phyloP scores from a whole-genome alignment of 2,888 invertebrate species.

The Hetaerina titia region DNA sequence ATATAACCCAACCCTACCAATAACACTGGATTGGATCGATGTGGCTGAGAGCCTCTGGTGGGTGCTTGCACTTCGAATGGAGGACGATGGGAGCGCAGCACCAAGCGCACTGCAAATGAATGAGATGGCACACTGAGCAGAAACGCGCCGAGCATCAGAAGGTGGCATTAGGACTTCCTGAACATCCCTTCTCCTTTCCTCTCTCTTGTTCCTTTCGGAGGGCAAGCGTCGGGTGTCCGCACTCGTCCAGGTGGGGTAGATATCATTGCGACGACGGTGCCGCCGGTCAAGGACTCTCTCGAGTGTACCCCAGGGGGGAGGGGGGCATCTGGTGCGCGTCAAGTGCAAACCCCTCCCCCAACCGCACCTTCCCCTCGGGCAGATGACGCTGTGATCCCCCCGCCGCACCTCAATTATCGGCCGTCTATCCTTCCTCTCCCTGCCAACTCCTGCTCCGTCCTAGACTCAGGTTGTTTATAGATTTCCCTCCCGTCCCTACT shows the following conservation, averaged over 20 bases:
- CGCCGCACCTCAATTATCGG: not conserved
- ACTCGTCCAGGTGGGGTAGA: not conserved
- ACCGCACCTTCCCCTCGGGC: not conserved
- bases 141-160: not conserved
- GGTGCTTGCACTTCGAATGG: not conserved
- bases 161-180: not conserved
- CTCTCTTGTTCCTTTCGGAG: not conserved
- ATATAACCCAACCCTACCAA: not conserved
- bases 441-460: not conserved
- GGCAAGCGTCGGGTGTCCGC: not conserved
- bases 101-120: not conserved
- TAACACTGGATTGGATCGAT: not conserved
- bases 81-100: not conserved
- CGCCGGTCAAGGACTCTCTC: not conserved
- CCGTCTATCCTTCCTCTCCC: not conserved
- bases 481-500: constrained; percentile 7
- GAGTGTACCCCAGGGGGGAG: too few species aligned
- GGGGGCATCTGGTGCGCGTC: not conserved
- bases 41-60: not conserved
- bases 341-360: not conserved
- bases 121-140: not conserved
- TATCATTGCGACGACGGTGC: not conserved
- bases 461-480: constrained; percentile 24
- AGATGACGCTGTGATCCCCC: not conserved
- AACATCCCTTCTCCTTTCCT: not conserved